Base-by-base conservation (phyloP, 2,113 vertebrate genomes). In the Polyodon spathula region DNA sequence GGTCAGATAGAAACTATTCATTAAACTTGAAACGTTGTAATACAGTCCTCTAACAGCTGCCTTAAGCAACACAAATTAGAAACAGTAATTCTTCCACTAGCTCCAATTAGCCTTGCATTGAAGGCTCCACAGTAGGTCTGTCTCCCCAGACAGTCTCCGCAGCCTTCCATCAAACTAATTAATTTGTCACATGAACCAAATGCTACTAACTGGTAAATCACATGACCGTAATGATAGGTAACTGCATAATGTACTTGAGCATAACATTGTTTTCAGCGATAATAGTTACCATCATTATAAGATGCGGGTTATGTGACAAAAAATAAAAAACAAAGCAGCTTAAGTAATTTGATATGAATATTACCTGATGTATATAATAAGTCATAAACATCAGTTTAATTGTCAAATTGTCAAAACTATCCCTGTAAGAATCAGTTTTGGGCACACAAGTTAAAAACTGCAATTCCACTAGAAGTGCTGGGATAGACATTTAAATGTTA, bases 201-300 rank as follows among this genome's bases (percentile, higher is more conserved):
- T 46, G 60, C 43, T 58, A 50, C 11, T n/a, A 68, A 55, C 59
- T 17, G 16, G 11, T 61, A 40, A 59, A 71, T 73, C 67, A 54
- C 69, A 70, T 63, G 70, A 57, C 61, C 27, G 40, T 57, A 75
- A 78, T 69, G 73, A 60, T 56, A 72, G 74, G 66, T 69, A 72
- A 76, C 80, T 80, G 77, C 75, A 72, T 56, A 58, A 61, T 6
- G 37, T 17, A 40, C 56, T 56, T 67, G 68, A 72, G 66, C 46
- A 50, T n/a, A 12, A 12, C 46, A 50, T 12, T 12, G 11, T 50
- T 50, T 14, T 50, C n/a, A 50, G n/a, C n/a, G 46, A 50, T 50
- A 50, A 50, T 50, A 10, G n/a, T 50, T 50, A 50, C 46, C 46
- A 50, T 50, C 4, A n/a, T 50, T 50, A 11, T 50, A 14, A 50